Conservation (phyloP, 2,113 vertebrate genomes). For the Sturnus vulgaris region DNA sequence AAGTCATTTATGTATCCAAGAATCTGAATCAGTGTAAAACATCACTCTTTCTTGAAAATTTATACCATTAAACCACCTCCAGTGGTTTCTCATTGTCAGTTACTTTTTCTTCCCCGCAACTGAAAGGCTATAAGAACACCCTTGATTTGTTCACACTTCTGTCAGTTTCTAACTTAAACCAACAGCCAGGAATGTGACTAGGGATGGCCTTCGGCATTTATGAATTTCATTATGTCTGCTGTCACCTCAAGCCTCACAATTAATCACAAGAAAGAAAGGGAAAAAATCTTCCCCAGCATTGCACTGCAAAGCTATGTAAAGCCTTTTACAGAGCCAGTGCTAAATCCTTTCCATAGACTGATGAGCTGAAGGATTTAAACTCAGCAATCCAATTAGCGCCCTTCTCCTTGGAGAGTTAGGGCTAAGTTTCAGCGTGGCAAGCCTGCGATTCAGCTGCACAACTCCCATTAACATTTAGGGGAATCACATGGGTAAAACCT, state of each 20-base stretch:
- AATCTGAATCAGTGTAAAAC: conserved; percentile 1
- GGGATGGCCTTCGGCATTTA: conserved; percentile 63
- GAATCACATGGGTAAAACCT: not conserved
- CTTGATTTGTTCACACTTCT: conserved; percentile 69
- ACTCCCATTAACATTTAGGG: not conserved
- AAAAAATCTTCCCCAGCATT: not conserved
- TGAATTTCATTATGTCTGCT: conserved; percentile 66
- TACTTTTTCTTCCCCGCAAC: conserved; percentile 8
- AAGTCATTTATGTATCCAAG: conserved; percentile 10
- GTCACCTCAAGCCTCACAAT: conserved; percentile 61
- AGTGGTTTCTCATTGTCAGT: conserved; percentile 41
- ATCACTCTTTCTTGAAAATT: not conserved
- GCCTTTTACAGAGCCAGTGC: conserved; percentile 40
- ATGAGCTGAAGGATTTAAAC: conserved; percentile 52
- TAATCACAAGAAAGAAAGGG: conserved; percentile 57
- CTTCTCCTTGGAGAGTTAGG: conserved; percentile 44
- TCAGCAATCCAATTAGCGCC: conserved; percentile 52
- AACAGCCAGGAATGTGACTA: conserved; percentile 65
- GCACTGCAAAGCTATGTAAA: conserved; percentile 37
- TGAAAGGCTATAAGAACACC: conserved; percentile 28
- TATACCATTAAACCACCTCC: conserved; percentile 28
- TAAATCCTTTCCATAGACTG: conserved; percentile 47
- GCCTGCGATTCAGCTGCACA: not conserved
- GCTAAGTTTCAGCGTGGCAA: not conserved
- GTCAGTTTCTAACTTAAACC: conserved; percentile 60